Conservation (phyloP, 2,797 vertebrate species). For the Amblyraja radiata region DNA sequence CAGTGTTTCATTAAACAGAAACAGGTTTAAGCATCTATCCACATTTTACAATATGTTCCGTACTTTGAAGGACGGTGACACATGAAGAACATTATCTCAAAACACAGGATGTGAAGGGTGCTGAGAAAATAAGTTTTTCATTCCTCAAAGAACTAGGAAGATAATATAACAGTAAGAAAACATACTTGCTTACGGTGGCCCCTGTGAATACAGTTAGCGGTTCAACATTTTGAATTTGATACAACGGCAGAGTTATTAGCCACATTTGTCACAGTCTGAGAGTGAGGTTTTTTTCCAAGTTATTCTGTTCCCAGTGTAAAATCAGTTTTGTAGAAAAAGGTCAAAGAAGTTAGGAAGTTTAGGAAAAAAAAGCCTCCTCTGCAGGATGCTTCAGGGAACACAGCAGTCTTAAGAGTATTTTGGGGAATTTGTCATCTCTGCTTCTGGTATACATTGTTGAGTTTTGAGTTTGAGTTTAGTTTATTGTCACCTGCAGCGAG, state of each 20-base stretch:
- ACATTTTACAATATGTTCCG: not conserved
- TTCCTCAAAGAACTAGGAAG: not conserved
- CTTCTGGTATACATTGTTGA: not conserved
- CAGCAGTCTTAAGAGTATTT: not conserved
- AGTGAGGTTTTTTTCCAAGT: not conserved
- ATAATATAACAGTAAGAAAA: constrained; percentile 29
- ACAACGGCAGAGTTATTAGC: constrained; percentile 28
- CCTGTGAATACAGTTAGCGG: constrained; percentile 17
- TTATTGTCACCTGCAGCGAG: no score
- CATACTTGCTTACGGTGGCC: constrained; percentile 9
- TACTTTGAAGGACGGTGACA: not conserved
- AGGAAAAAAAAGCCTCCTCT: not conserved
- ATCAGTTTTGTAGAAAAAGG: not conserved
- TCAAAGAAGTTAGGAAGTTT: not conserved
- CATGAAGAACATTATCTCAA: constrained; percentile 2
- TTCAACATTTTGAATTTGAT: constrained; percentile 11
- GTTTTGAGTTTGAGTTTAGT: no score
- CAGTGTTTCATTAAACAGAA: not conserved
- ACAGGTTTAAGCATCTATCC: not conserved
- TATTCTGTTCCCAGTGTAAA: not conserved
- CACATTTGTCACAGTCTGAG: constrained; percentile 34
- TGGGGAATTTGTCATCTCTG: not conserved
- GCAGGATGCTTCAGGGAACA: constrained; percentile 7
- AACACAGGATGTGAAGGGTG: not conserved
- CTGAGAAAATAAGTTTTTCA: constrained; percentile 18